Evolutionary conservation across 2,113 vertebrate species (phyloP).

Genomic region (Orientallactaga bullata): DNA sequence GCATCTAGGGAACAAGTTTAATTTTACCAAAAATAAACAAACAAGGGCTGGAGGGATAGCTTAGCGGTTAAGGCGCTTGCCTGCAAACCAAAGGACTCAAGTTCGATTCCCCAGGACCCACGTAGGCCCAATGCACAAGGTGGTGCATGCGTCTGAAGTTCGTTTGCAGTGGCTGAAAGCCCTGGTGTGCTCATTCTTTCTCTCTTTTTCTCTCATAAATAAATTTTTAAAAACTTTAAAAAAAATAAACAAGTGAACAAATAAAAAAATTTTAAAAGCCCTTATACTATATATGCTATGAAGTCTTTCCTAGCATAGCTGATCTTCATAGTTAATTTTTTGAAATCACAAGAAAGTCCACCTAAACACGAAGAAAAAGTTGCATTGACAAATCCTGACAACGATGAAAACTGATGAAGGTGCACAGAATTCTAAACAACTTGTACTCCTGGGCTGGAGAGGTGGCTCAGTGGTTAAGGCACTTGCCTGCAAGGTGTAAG

Average conservation of each 20-base stretch:
- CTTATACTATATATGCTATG: background rate
- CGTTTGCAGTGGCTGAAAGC: too few species aligned
- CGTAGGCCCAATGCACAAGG: too few species aligned
- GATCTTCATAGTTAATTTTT: background rate
- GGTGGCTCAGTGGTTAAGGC: too few species aligned
- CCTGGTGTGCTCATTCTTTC: too few species aligned
- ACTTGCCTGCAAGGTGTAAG: too few species aligned
- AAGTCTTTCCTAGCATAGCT: background rate
- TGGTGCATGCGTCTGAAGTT: too few species aligned
- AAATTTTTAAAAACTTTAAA: too few species aligned
- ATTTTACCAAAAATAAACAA: background rate
- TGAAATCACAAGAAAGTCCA: slow-evolving; percentile 44
- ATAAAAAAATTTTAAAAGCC: background rate
- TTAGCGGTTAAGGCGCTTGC: too few species aligned
- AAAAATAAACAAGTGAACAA: background rate
- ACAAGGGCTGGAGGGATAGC: too few species aligned
- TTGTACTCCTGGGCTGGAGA: background rate
- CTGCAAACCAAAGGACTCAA: too few species aligned
- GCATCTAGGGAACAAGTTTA: background rate
- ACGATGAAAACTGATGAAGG: background rate
- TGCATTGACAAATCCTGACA: slow-evolving; percentile 28
- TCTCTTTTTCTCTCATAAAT: too few species aligned
- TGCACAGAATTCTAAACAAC: slow-evolving; percentile 38
- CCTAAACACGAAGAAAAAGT: slow-evolving; percentile 8
- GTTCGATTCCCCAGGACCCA: too few species aligned